Evolutionary conservation across 2,888 invertebrate genomes (phyloP), one percentile per base, ranked within the genome.

Genomic region (Amphimallon solstitiale): DNA sequence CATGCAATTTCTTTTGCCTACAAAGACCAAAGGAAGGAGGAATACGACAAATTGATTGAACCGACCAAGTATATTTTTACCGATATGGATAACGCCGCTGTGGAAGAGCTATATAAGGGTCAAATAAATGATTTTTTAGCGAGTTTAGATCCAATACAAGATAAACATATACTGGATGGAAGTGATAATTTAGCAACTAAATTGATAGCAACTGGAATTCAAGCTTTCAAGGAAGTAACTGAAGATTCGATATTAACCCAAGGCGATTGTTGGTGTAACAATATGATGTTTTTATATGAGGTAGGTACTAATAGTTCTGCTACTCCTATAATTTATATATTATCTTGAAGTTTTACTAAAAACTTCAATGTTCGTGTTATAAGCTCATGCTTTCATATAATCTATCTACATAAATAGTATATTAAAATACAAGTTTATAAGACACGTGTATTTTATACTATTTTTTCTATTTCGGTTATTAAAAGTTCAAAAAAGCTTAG

Each of bases 1-100:
- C n/a, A n/a, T n/a, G n/a, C n/a, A n/a, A 62, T 76, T 2, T 77
- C 77, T 0, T 73, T 75, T 19, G 78, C 75, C 0, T 63, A 79
- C 45, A 74, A 71, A 34, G 68, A 77, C 46, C 71, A 74, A 49
- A 52, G 75, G 19, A 75, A 74, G 1, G 70, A 75, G 6, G 14
- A 7, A 10, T 62, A 15, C 7, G 45, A 17, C 14, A n/a, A 35
- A 52, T n/a, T 52, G 3, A 12, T 10, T 2, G 34, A 52, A 4
- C n/a, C 15, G 37, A 29, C n/a, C 14, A 34, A 14, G 34, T 6
- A 17, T 43, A 4, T 29, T 21, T 2, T 14, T 14, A 10, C 17
- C 4, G 15, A n/a, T 7, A 59, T 3, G 9, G 17, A 15, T 9
- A 7, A n/a, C 43, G 3, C 9, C 10, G 0, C 7, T 37, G 6